Conservation (phyloP, 2,113 vertebrate species). For the Cichladusa arquata region DNA sequence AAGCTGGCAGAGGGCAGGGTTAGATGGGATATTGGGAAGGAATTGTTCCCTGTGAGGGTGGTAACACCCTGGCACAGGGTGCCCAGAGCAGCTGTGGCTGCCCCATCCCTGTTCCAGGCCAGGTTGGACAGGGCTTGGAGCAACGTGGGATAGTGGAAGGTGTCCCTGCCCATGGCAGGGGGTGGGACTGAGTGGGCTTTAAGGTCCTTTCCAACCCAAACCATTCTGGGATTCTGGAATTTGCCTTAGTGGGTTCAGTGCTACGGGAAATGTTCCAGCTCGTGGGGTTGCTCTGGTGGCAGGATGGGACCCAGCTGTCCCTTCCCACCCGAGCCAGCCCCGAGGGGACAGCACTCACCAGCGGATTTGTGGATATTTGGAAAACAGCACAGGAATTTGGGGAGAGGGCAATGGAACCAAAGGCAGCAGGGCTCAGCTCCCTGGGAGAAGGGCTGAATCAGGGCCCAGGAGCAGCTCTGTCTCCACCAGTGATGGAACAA, state of each 20-base stretch:
- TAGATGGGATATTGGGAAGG: background rate
- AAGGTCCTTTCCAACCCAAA: background rate
- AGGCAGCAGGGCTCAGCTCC: background rate
- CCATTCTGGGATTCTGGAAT: background rate
- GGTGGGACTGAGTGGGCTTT: fast-evolving
- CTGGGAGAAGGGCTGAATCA: background rate
- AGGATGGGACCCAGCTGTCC: background rate
- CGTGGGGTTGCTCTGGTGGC: fast-evolving
- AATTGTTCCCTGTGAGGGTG: fast-evolving
- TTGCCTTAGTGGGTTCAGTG: background rate
- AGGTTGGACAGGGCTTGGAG: background rate
- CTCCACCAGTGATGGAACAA: background rate
- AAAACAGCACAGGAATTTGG: background rate
- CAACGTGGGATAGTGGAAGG: fast-evolving
- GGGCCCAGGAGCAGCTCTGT: background rate
- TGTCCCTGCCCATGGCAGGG: background rate
- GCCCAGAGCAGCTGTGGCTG: background rate
- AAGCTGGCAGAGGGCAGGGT: fast-evolving
- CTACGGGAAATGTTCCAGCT: fast-evolving
- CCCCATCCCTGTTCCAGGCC: background rate
- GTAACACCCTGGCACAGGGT: fast-evolving
- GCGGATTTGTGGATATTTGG: background rate
- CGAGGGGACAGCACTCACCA: background rate
- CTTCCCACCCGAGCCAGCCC: background rate
- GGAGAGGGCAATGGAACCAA: background rate